Conservation (phyloP, 2,113 vertebrate species). For the Mastomys natalensis region DNA sequence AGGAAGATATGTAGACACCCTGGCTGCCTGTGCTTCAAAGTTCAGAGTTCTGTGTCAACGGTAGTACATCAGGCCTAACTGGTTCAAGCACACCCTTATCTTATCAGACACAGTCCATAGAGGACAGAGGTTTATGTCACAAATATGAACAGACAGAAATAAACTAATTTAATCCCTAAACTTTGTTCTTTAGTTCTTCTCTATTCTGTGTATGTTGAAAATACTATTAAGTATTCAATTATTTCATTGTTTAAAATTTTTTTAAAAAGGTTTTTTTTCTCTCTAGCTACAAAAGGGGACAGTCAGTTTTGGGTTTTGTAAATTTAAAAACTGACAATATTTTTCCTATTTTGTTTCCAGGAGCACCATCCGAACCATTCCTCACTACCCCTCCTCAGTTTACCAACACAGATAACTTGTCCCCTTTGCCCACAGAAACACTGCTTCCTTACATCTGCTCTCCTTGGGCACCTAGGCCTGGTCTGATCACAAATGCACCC, state of each 20-base stretch:
- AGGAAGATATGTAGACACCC: neutral
- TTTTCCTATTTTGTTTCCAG: constrained; percentile 7
- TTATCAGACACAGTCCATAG: neutral
- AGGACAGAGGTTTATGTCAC: neutral
- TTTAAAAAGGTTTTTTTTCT: neutral
- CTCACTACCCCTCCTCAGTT: neutral
- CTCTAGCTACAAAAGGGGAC: neutral
- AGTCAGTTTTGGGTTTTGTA: neutral
- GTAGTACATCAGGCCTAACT: neutral
- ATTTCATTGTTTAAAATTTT: neutral
- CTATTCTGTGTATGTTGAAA: neutral
- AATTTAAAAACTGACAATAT: constrained; percentile 45
- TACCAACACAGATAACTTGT: neutral
- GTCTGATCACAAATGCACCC: neutral
- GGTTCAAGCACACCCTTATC: neutral
- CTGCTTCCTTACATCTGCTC: neutral
- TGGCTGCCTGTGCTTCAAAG: neutral
- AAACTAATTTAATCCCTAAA: neutral
- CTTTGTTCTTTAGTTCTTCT: neutral
- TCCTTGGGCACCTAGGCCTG: neutral
- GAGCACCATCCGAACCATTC: neutral
- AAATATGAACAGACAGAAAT: neutral
- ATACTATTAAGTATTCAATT: constrained; percentile 9
- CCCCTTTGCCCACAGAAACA: neutral
- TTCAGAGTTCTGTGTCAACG: neutral